Evolutionary conservation across 2,888 invertebrate genomes (phyloP), one percentile per base, ranked within the genome.

Genomic region (Rotaria magnacalcarata): DNA sequence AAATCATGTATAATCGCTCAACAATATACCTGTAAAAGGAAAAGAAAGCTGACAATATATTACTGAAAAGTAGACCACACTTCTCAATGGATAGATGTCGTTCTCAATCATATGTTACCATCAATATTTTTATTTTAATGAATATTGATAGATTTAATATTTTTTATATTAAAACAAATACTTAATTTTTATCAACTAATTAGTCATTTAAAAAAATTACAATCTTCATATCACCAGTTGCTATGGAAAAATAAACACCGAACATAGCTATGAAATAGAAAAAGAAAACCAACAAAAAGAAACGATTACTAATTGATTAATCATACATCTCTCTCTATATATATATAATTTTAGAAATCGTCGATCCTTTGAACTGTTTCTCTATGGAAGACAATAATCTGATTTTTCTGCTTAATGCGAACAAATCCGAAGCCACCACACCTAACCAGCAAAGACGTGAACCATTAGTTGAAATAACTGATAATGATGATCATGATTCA

Each of bases 311-410:
- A 8, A 24, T 34, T 27, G 34, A 67, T 10, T 34, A 67, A 67
- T 67, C 67, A 67, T 67, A 16, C 5, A 24, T 27, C 6, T 3
- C 27, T 14, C 34, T 67, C 19, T 67, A 14, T 67, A 7, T 16
- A 16, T 67, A 6, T 16, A 21, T 24, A 56, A 24, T 6, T 3
- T 8, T 67, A 34, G 34, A 34, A 34, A 34, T 34, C 34, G 34
- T 34, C 2, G 34, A 34, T 34, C 34, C 34, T 34, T 34, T 34
- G 34, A 34, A 34, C 21, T 67, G 2, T 41, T 34, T 27, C 67
- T 67, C 34, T 16, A 67, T 67, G 67, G 67, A 67, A 34, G 67
- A 67, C 67, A 34, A 67, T 34, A 67, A 67, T 67, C 67, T 67
- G 14, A 67, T 67, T 67, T 16, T 67, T 16, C 67, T 67, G 19